Percentiles rank a stretch among this genome's conserved stretches.
Conservation (phyloP, 2,113 vertebrate species). For the Callaeas wilsoni region DNA sequence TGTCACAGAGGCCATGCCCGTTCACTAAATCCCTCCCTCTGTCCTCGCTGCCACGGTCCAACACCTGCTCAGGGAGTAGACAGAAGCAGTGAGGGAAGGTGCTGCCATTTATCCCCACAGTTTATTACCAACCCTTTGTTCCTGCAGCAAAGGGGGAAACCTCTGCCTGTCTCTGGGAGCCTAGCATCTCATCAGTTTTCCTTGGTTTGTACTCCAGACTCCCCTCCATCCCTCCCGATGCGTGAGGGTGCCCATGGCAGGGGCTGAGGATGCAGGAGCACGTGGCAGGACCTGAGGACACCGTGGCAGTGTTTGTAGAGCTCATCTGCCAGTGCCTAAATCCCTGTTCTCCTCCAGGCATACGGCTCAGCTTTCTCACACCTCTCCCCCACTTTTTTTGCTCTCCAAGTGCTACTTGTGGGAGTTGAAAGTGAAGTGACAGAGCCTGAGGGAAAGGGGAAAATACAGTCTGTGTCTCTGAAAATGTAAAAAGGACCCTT, state of each 20-base stretch:
- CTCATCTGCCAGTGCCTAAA: background rate
- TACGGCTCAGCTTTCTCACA: constrained; percentile 10
- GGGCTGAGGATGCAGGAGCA: background rate
- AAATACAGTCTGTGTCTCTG: background rate
- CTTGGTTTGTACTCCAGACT: background rate
- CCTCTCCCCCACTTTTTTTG: constrained; percentile 9
- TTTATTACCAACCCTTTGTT: background rate
- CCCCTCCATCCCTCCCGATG: background rate
- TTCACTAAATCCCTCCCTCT: constrained; percentile 1
- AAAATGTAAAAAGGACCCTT: background rate
- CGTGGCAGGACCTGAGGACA: background rate
- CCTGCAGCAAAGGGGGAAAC: background rate
- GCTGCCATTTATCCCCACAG: background rate
- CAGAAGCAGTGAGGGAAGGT: background rate
- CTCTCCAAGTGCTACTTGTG: background rate
- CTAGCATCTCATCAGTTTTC: background rate
- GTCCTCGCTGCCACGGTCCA: background rate
- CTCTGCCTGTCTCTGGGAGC: background rate
- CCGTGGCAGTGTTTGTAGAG: background rate
- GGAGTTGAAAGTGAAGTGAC: background rate
- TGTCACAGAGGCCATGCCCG: background rate
- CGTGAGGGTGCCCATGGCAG: background rate
- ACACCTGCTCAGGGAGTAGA: background rate
- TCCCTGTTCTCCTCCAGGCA: background rate
- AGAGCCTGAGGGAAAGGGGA: background rate